Percentiles rank a stretch among this genome's conserved stretches.
phyloP scores from a whole-genome alignment of 1,140 invertebrate species.

The Zeugodacus cucurbitae region DNA sequence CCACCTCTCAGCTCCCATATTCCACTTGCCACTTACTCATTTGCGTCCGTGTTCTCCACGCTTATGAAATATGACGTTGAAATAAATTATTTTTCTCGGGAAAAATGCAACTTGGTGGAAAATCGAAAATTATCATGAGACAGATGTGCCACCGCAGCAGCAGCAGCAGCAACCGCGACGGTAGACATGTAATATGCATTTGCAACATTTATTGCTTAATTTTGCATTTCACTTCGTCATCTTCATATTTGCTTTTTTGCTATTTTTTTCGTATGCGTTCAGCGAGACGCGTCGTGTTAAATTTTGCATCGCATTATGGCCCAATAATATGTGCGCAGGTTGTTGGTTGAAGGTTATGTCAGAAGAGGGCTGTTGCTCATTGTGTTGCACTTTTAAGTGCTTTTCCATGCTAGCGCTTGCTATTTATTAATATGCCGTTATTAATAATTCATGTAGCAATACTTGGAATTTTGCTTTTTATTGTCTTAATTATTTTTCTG shows the following conservation, averaged over 20 bases:
- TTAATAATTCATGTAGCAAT: background rate
- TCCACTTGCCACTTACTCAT: background rate
- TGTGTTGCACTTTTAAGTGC: background rate
- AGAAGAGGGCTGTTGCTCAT: background rate
- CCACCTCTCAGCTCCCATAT: background rate
- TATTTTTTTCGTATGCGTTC: background rate
- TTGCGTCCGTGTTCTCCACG: background rate
- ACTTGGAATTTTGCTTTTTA: background rate
- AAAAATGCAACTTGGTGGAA: conserved; percentile 64
- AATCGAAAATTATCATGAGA: conserved; percentile 51
- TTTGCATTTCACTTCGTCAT: background rate
- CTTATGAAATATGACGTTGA: conserved; percentile 62
- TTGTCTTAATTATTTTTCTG: background rate
- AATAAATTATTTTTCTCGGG: conserved; percentile 60
- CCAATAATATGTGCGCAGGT: background rate
- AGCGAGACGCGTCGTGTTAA: background rate
- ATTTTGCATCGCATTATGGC: conserved; percentile 2
- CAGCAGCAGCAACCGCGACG: too few species aligned
- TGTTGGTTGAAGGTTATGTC: background rate
- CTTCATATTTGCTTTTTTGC: background rate
- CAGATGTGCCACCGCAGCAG: conserved; percentile 42
- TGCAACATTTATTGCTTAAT: conserved; percentile 23
- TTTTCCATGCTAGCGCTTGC: background rate
- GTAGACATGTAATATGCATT: conserved; percentile 34
- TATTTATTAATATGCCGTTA: background rate